A percentile compares a stretch with the other conserved stretches of the same genome.
Conservation (phyloP, 2,113 vertebrate species). For the Propithecus coquereli region DNA sequence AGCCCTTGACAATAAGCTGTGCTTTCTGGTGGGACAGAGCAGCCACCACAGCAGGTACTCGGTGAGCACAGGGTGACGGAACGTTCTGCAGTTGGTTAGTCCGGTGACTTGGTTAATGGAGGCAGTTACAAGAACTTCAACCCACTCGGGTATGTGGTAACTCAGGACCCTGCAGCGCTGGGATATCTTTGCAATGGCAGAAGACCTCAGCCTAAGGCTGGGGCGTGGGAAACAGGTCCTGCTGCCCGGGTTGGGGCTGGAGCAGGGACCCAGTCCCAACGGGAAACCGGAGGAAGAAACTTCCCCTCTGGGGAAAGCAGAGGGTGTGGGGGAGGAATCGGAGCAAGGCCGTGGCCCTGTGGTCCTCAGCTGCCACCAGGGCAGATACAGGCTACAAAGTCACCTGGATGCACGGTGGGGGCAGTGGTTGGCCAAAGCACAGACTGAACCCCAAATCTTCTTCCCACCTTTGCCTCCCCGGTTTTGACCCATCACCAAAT, state of each 20-base stretch:
- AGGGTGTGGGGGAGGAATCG: not conserved
- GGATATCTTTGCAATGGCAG: not conserved
- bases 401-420: not conserved
- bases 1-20: too few species aligned
- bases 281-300: not conserved
- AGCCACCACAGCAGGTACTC: accelerated
- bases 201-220: not conserved
- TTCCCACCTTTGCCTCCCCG: not conserved
- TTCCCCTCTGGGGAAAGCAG: not conserved
- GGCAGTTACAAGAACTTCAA: not conserved
- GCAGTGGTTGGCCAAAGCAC: too few species aligned
- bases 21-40: too few species aligned
- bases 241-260: too few species aligned
- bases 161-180: not conserved
- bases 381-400: not conserved
- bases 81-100: accelerated
- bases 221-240: accelerated
- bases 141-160: accelerated
- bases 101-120: accelerated
- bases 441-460: not conserved
- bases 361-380: accelerated
- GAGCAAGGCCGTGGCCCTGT: not conserved
- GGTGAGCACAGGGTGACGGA: accelerated
- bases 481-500: accelerated
- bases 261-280: too few species aligned